Evolutionary conservation across 2,797 vertebrate genomes (phyloP), one percentile per base, ranked within the genome.

Genomic region (Distichodus sexfasciatus): DNA sequence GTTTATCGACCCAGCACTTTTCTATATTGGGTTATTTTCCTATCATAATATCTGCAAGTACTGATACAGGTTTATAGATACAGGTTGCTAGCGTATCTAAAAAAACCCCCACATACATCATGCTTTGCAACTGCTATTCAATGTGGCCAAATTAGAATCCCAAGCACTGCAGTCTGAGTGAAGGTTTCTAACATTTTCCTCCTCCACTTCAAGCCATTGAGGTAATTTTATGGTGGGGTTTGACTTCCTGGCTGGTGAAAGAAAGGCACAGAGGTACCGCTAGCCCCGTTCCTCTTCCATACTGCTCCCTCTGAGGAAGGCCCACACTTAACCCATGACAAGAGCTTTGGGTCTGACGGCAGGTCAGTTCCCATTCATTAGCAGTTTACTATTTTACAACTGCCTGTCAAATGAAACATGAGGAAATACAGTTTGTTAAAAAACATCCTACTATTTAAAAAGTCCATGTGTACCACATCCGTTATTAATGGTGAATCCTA

Each of bases 351-450:
- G 67, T 38, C 69, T 64, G 26, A 66, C 65, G 43, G 74, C 80
- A 80, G 75, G 58, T 67, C 66, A 71, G 66, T 59, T 66, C 73
- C 58, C 53, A 67, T 60, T 70, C 66, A 57, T 75, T 76, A 66
- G 55, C 69, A 67, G 55, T 44, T n/a, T n/a, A n/a, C n/a, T n/a
- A n/a, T n/a, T 54, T 72, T 81, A 57, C 60, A 76, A 73, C 65
- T 24, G 48, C 66, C 54, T 53, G 64, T 72, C 71, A 74, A 77
- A 68, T 72, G 60, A 72, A 76, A 79, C 70, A 60, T 33, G 65
- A 77, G 72, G 70, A 77, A 79, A 68, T 60, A 79, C 65, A 72
- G 71, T 69, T 65, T 65, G 69, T 76, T 79, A 77, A 72, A n/a
- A 77, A 72, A 72, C 71, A 55, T 66, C 54, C 40, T 54, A 62